Base-by-base conservation (phyloP, 2,113 vertebrate species). In the Phocoena phocoena region DNA sequence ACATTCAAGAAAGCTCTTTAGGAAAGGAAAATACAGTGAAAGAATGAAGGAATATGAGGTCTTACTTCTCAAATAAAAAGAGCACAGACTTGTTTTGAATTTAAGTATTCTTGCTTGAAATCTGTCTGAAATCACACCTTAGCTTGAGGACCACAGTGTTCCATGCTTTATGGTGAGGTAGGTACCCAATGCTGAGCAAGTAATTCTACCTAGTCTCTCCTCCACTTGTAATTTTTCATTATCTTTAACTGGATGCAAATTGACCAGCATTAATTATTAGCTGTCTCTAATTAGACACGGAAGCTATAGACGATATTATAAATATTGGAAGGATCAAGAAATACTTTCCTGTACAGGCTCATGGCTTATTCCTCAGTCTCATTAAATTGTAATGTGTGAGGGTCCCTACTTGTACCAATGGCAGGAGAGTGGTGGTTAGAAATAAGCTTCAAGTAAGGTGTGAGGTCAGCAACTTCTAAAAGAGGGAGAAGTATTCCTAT, bases 271-370 rank as follows among this genome's bases (percentile, higher is more conserved):
- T 99, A 98, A 98, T 98, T 98, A 98, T 98, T 98, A 98, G 92
- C 97, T 98, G 93, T 92, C 89, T 98, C 97, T 98, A 98, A 98
- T 98, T 98, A 98, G 98, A 98, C 98, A 97, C 96, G 98, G 98
- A 98, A 98, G 96, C 97, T 98, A 92, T 97, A 98, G 96, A 98
- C 98, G 98, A 98, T 98, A 93, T 96, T 98, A 98, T 98, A 98
- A 98, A 98, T 98, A 98, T 97, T 98, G 95, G 98, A 98, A 97
- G 93, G 95, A 98, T 98, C 97, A 98, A 91, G 97, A 98, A 98
- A 96, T 81, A 70, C 94, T 98, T 98, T 98, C 98, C 98, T 98
- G 96, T 82, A 90, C 98, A 88, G 96, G 97, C 88, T 97, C 79
- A 76, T 98, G 98, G 93, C 90, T 98, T 98, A 93, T 98, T 98